Base-by-base conservation (phyloP, 2,888 invertebrate species). In the Deroplatys truncata region DNA sequence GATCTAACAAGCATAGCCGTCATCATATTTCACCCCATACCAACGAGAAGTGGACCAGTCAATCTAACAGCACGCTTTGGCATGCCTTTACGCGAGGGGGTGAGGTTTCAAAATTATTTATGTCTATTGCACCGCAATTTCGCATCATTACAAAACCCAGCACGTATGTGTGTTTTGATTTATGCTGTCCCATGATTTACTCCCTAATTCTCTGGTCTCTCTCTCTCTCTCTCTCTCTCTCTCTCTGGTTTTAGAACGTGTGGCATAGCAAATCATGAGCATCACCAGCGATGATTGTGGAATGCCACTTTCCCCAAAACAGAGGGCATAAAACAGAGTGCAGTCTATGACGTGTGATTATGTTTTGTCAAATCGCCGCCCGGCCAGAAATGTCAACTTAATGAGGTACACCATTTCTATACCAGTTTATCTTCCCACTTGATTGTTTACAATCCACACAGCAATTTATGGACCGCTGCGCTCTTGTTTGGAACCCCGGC, bases 361-460 rank as follows among this genome's bases (percentile, higher is more conserved):
- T 87, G 87, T 87, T 87, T 87, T 87, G 87, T 87, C 87, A 87
- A 29, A 20, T 25, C 49, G 28, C 35, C 86, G n/a, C 28, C 85
- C 56, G 56, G 29, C 28, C 56, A 56, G 49, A 85, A 72, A 85
- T 82, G 87, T 87, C 87, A 87, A 87, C 28, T 72, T 87, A 87
- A 87, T 87, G 83, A 87, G 82, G 35, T 83, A 87, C 15, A 72
- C 56, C 56, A 72, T 72, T 72, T 72, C 56, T 87, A 83, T 56
- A 87, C 87, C 31, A 87, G 87, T 85, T 49, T 28, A 43, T 49
- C 85, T 49, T 49, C 85, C 25, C 49, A 49, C 29, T 72, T 87
- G 87, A 87, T 87, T 87, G 87, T 87, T 56, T 56, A 87, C 87
- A 87, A 31, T 87, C 87, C 82, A 83, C n/a, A 35, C 82, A 87